Evolutionary conservation across 1,140 invertebrate species (phyloP), one percentile per base, ranked within the genome.

Genomic region (Nephila pilipes): DNA sequence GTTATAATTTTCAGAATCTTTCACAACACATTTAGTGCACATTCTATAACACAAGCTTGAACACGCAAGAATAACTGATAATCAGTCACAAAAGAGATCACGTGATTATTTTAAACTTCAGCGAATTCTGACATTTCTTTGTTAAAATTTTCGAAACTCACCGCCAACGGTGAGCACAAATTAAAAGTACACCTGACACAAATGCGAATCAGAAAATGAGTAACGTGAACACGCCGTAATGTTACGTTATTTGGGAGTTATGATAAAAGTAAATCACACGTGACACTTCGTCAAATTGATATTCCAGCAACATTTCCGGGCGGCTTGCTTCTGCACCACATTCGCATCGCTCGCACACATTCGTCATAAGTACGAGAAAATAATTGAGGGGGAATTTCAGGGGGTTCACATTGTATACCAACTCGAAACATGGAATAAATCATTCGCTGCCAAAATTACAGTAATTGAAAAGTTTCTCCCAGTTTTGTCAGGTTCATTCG

Each of bases 391-490:
- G 6, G 32, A 75, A 18, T 32, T 75, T 29, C 18, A 75, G 69
- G 46, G 46, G 46, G 2, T 29, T 75, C 69, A 32, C 69, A 36
- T 36, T 36, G 69, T 75, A 75, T 16, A 75, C 14, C 69, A 75
- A 75, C 29, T 75, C 29, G 69, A 75, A 69, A 69, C 58, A 54
- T n/a, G 36, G 60, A 46, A 88, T 88, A 88, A 88, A 88, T 88
- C 85, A 69, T 65, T 20, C 29, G 63, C 32, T 36, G 58, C 58
- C 60, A 65, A 88, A 88, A 88, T 88, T 88, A 88, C 85, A 65
- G 85, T 88, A 88, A 88, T 88, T 88, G 85, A 88, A 88, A 88
- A 88, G 58, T 88, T 88, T 88, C 63, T 60, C 20, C 57, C 18
- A 32, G 54, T 32, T 32, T 54, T 55, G 80, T 81, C 46, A 46